A percentile compares a stretch with the other conserved stretches of the same genome.
Conservation (phyloP, 2,888 invertebrate genomes). For the Stomorhina lunata region DNA sequence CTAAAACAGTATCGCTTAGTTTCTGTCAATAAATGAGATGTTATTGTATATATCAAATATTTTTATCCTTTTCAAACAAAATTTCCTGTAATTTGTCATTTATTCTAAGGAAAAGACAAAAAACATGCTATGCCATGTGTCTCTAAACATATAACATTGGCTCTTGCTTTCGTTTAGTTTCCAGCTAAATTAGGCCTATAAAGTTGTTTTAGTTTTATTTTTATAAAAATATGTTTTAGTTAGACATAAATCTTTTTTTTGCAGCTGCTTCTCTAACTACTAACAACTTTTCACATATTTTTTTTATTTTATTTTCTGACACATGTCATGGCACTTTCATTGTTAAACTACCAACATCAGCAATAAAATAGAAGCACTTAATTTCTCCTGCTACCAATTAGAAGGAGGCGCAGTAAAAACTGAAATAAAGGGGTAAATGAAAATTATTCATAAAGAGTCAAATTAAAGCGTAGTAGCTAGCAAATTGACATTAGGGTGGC, state of each 20-base stretch:
- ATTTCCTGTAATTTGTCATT: slow-evolving; percentile 26
- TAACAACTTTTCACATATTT: neutral
- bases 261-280: neutral
- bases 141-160: neutral
- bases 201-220: neutral
- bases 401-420: too few species aligned
- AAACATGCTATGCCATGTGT: neutral
- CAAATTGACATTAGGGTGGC: too few species aligned
- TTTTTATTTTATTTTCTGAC: slow-evolving; percentile 7
- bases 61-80: neutral
- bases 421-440: too few species aligned
- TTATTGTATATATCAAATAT: slow-evolving; percentile 1
- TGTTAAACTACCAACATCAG: neutral
- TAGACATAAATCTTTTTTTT: neutral
- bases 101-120: neutral
- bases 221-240: neutral
- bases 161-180: neutral
- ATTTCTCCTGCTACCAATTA: neutral
- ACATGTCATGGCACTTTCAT: slow-evolving; percentile 12
- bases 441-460: too few species aligned
- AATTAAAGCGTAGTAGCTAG: too few species aligned
- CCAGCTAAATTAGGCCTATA: neutral
- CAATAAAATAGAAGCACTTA: neutral
- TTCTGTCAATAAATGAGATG: too few species aligned
- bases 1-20: too few species aligned